These are phyloP conservation scores for Hemistola chrysoprasaria DNA, from an alignment of 2,888 invertebrate genomes.

Conservation along the genomic window DNA sequence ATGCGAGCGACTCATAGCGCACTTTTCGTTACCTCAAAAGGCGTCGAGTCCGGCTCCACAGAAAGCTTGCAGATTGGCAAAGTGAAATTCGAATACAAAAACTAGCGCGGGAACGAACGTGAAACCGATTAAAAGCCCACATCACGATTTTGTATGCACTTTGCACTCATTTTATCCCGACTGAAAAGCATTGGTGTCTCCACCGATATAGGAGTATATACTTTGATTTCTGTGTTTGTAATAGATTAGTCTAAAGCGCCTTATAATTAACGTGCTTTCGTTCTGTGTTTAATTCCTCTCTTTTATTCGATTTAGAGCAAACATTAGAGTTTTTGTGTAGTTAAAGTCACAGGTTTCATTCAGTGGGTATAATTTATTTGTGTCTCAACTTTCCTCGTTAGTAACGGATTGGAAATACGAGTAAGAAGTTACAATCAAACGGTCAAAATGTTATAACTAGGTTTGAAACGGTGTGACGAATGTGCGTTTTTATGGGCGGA, in stretches of 20 bases:
- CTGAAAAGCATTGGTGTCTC: slow-evolving; percentile 57
- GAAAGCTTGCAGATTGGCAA: slow-evolving; percentile 68
- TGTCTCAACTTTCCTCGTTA: slow-evolving; percentile 18
- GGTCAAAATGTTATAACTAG: slow-evolving; percentile 42
- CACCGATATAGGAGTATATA: no score
- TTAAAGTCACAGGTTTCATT: slow-evolving; percentile 25
- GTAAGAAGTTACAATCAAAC: slow-evolving; percentile 39
- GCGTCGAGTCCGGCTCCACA: slow-evolving; percentile 47
- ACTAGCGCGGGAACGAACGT: slow-evolving; percentile 77
- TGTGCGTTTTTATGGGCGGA: slow-evolving; percentile 50
- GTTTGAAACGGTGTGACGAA: slow-evolving; percentile 50
- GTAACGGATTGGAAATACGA: slow-evolving; percentile 14
- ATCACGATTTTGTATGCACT: slow-evolving; percentile 82
- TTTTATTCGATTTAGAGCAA: slow-evolving; percentile 36
- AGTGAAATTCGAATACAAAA: slow-evolving; percentile 79
- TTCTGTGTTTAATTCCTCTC: slow-evolving; percentile 46
- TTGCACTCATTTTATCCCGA: slow-evolving; percentile 76
- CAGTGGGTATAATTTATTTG: slow-evolving; percentile 17
- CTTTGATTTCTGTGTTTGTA: slow-evolving; percentile 66
- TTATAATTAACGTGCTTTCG: slow-evolving; percentile 68
- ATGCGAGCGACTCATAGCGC: slow-evolving; percentile 46
- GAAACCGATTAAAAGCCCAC: slow-evolving; percentile 81
- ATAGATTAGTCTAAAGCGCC: slow-evolving; percentile 65
- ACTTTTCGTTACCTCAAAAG: slow-evolving; percentile 43
- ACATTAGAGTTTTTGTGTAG: slow-evolving; percentile 26